phyloP scores from a whole-genome alignment of 2,888 invertebrate genomes.

The Boloria euphrosyne region DNA sequence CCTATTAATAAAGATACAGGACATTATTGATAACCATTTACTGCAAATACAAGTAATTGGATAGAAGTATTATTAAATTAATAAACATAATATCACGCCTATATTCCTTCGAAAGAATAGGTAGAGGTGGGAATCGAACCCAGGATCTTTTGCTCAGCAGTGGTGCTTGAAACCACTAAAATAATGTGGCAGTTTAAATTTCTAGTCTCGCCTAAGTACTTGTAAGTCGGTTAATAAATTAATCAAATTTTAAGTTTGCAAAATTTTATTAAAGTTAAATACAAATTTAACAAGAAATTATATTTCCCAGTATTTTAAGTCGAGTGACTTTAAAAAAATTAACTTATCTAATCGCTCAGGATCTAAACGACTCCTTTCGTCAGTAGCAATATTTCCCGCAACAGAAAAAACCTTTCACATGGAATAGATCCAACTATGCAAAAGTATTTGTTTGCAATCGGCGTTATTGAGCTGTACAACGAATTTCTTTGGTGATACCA shows the following conservation, averaged over 20 bases:
- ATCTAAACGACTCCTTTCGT: neutral
- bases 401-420: slow-evolving; percentile 32
- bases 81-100: too few relatives aligned
- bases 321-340: neutral
- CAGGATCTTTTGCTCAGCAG: too few relatives aligned
- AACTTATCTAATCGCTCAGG: neutral
- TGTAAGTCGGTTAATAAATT: neutral
- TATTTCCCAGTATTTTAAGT: neutral
- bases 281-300: neutral
- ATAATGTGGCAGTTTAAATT: too few relatives aligned
- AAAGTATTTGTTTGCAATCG: slow-evolving; percentile 41
- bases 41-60: too few relatives aligned
- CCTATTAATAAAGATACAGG: too few relatives aligned
- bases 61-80: too few relatives aligned
- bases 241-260: neutral
- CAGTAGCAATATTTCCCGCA: neutral
- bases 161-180: too few relatives aligned
- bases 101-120: too few relatives aligned
- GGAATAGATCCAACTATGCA: slow-evolving; percentile 43
- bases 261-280: neutral
- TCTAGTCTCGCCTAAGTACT: too few relatives aligned
- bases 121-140: too few relatives aligned
- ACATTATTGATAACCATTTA: too few relatives aligned
- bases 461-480: slow-evolving; percentile 34
- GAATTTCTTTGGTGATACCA: slow-evolving; percentile 6